Evolutionary conservation across 2,888 invertebrate genomes (phyloP).

Genomic region (Drosophila peninsularis): DNA sequence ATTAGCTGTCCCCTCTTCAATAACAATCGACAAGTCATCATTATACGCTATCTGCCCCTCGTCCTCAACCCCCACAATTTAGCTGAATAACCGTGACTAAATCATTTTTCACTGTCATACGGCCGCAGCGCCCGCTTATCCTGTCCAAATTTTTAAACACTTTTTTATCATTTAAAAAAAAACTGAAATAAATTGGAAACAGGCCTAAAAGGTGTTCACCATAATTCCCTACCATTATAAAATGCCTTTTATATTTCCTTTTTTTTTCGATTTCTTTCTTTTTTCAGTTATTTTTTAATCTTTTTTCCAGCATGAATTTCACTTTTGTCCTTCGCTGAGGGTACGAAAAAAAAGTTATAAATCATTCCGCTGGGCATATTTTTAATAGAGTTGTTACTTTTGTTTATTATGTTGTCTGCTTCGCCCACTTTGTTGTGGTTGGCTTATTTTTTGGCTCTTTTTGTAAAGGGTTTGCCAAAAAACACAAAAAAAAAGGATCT

Average conservation of each 20-base stretch:
- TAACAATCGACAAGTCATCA: constrained; percentile 48
- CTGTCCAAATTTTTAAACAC: constrained; percentile 68
- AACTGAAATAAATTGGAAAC: constrained; percentile 14
- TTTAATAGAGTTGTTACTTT: constrained; percentile 75
- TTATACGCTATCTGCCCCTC: constrained; percentile 12
- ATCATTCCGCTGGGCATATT: constrained; percentile 73
- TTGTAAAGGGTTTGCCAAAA: constrained; percentile 64
- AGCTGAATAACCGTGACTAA: constrained; percentile 27
- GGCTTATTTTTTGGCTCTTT: constrained; percentile 15
- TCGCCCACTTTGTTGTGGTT: background rate
- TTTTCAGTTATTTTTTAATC: constrained; percentile 11
- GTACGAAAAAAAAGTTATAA: constrained; percentile 61
- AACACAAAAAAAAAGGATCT: constrained; percentile 2
- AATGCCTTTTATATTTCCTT: constrained; percentile 31
- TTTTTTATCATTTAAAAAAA: constrained; percentile 51
- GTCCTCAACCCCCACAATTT: constrained; percentile 14
- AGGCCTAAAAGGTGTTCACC: constrained; percentile 55
- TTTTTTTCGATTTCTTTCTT: constrained; percentile 24
- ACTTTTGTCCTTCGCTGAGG: constrained; percentile 53
- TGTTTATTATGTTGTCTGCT: constrained; percentile 35
- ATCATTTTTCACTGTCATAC: constrained; percentile 69
- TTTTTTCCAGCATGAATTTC: constrained; percentile 54
- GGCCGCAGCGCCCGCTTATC: constrained; percentile 66
- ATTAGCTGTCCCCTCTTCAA: constrained; percentile 17
- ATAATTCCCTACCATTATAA: constrained; percentile 71